phyloP scores from a whole-genome alignment of 1,140 invertebrate genomes.

The Tenebrio molitor region DNA sequence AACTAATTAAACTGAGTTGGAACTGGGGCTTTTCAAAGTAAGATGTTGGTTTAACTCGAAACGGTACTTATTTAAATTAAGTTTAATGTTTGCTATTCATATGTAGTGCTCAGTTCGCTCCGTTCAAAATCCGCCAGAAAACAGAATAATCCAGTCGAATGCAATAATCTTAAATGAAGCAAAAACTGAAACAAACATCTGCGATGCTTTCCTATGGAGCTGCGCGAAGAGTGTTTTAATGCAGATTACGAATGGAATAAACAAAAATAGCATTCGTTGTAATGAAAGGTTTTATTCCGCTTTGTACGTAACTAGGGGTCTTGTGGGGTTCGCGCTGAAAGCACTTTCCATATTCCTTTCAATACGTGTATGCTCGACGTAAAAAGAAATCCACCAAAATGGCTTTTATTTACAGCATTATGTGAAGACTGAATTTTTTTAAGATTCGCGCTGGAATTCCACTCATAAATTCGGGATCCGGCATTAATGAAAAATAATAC shows the following conservation, averaged over 20 bases:
- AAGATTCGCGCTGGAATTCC: background rate
- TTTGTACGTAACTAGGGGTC: slow-evolving; percentile 28
- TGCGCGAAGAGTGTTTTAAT: slow-evolving; percentile 27
- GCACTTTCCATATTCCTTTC: slow-evolving; percentile 38
- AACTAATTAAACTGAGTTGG: too few species aligned
- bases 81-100: background rate
- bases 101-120: background rate
- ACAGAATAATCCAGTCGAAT: slow-evolving; percentile 9
- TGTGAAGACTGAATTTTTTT: slow-evolving; percentile 30
- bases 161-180: slow-evolving; percentile 6
- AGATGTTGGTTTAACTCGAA: too few species aligned
- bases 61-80: slow-evolving; percentile 11
- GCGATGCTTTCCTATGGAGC: background rate
- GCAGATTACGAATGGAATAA: slow-evolving; percentile 23
- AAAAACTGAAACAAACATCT: slow-evolving; percentile 11
- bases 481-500: slow-evolving; percentile 3
- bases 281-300: slow-evolving; percentile 32
- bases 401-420: slow-evolving; percentile 16
- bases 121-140: background rate
- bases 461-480: background rate
- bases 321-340: slow-evolving; percentile 30
- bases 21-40: too few species aligned
- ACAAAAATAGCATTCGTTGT: slow-evolving; percentile 32
- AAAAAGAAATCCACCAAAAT: slow-evolving; percentile 25
- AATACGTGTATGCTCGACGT: slow-evolving; percentile 22